Conservation (phyloP, 2,113 vertebrate genomes). For the Dipodomys merriami region DNA sequence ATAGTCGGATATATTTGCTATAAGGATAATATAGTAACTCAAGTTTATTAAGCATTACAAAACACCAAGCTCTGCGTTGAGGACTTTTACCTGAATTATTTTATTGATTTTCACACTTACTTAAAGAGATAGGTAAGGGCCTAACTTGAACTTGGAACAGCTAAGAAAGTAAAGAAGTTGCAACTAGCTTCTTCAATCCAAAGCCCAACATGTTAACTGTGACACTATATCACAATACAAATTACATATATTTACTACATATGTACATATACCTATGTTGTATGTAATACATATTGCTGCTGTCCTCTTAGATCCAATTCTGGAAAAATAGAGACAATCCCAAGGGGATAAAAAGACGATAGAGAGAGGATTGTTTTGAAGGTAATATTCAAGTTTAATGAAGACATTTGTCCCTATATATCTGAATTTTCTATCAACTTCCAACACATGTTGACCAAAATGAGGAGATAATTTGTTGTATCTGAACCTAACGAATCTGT, state of each 20-base stretch:
- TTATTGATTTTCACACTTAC: conserved; percentile 3
- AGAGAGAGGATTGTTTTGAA: neutral
- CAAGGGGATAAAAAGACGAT: neutral
- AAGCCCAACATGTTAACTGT: conserved; percentile 4
- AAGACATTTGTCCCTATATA: neutral
- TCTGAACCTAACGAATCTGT: neutral
- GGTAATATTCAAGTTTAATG: conserved; percentile 22
- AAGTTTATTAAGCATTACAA: neutral
- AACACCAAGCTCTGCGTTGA: neutral
- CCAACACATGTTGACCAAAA: neutral
- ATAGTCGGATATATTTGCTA: neutral
- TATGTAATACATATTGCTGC: neutral
- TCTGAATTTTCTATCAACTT: conserved; percentile 45
- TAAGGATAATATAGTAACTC: neutral
- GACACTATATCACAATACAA: neutral
- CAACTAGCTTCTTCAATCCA: neutral
- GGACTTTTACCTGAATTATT: neutral
- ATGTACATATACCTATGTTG: no score
- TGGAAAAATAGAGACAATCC: conserved; percentile 44
- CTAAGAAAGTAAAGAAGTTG: conserved; percentile 13
- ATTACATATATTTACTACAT: neutral
- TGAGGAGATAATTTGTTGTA: neutral
- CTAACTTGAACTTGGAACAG: conserved; percentile 1
- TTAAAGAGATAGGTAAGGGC: neutral
- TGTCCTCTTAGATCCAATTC: neutral